Base-by-base conservation (phyloP, 2,888 invertebrate species). In the Strigamia transsilvanica region DNA sequence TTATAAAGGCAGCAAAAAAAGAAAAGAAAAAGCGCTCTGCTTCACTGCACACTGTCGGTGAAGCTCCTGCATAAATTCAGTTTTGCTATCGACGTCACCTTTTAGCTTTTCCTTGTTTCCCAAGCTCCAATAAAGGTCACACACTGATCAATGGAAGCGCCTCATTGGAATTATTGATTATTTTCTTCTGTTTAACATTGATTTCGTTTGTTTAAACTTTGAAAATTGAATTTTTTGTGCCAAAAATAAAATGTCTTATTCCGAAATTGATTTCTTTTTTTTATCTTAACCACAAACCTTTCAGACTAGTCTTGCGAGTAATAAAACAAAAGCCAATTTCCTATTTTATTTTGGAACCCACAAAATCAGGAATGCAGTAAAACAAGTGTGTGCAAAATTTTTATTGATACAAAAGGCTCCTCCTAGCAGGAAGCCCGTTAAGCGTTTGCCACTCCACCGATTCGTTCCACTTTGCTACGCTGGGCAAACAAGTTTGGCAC, bases 341-440 rank as follows among this genome's bases (percentile, higher is more conserved):
- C 12, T 66, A 12, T 15, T n/a, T 18, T 15, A 0, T 46, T 46
- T 13, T 46, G 46, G 5, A 12, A 13, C 5, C 46, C 61, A 21
- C 21, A 23, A 66, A 66, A 66, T 12, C 61, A 66, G 23, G 12
- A 23, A 21, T 21, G 21, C 61, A n/a, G 23, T 73, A 73, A 73
- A 73, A 73, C 73, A 27, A 7, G 32, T 32, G 73, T 73, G 73
- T 73, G 73, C 73, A 73, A 73, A 73, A 73, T 73, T 73, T 73
- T 73, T 73, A 73, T 73, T 32, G 73, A 73, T 27, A 73, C 73
- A 32, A 23, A 32, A 73, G 27, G 27, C 73, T 73, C 73, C 73
- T 73, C 73, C 73, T 73, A 73, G 73, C 73, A 73, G 73, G 73
- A 73, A 73, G 73, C 73, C 73, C 32, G 73, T 73, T 73, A 73